These are phyloP conservation scores for Choloepus didactylus DNA, from an alignment of 2,797 vertebrate genomes.

Conservation along the genomic window DNA sequence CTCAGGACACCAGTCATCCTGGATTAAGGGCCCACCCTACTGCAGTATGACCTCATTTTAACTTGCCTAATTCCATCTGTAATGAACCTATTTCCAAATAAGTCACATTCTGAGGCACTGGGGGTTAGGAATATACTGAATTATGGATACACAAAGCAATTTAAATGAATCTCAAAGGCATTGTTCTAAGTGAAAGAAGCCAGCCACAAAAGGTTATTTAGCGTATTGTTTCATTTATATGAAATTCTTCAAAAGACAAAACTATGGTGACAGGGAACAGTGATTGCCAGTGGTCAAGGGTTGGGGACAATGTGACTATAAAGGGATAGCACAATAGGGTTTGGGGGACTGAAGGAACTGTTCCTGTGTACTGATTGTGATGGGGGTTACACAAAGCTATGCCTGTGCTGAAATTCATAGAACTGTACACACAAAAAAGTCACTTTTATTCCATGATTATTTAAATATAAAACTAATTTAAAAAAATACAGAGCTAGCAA, in stretches of 20 bases:
- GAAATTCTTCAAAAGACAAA: neutral
- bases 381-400: neutral
- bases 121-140: neutral
- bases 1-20: too few species aligned
- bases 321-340: neutral
- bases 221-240: neutral
- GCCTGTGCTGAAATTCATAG: neutral
- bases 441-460: neutral
- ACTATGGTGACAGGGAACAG: neutral
- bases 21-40: too few species aligned
- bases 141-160: neutral
- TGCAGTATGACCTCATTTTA: too few species aligned
- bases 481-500: neutral
- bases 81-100: too few species aligned
- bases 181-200: neutral
- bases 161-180: neutral
- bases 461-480: constrained; percentile 2
- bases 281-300: too few species aligned
- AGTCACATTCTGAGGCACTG: too few species aligned
- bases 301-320: neutral
- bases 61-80: too few species aligned
- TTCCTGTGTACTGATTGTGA: neutral
- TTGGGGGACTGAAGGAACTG: too few species aligned
- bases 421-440: neutral
- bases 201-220: neutral